Percentiles rank a stretch among this genome's conserved stretches.
These are phyloP conservation scores for Clostera curtula DNA, from an alignment of 2,888 invertebrate species.

Conservation along the genomic window DNA sequence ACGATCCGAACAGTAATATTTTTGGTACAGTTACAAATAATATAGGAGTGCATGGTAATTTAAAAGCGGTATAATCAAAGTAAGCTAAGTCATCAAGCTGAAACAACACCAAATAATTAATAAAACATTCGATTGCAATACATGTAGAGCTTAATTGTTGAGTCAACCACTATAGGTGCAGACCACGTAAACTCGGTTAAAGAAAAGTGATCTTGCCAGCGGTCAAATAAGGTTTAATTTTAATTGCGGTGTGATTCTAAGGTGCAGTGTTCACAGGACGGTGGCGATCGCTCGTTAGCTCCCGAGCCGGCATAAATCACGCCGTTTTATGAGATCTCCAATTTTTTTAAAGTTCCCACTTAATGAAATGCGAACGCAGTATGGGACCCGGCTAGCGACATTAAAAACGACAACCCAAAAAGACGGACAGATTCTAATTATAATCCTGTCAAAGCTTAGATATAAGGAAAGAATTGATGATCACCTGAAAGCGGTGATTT, in stretches of 20 bases:
- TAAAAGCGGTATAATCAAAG: conserved; percentile 12
- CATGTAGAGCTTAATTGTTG: conserved; percentile 31
- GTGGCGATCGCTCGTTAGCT: conserved; percentile 66
- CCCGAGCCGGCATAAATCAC: conserved; percentile 71
- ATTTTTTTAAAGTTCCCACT: conserved; percentile 60
- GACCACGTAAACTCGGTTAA: neutral
- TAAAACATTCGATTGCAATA: conserved; percentile 25
- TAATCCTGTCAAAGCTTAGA: conserved; percentile 71
- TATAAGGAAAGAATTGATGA: conserved; percentile 70
- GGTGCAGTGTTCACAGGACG: conserved; percentile 32
- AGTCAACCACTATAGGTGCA: conserved; percentile 20
- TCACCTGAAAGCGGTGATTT: conserved; percentile 57
- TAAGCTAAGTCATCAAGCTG: conserved; percentile 12
- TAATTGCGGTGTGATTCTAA: conserved; percentile 1
- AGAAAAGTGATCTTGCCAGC: conserved; percentile 10
- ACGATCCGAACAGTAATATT: too few species aligned
- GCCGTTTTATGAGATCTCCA: conserved; percentile 67
- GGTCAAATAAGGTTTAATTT: conserved; percentile 12
- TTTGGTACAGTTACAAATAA: too few species aligned
- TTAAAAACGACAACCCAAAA: conserved; percentile 71
- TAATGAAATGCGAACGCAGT: conserved; percentile 74
- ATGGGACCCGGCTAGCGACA: conserved; percentile 71
- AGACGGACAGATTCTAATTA: conserved; percentile 72
- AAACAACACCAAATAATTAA: conserved; percentile 19
- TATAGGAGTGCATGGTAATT: conserved; percentile 14